Evolutionary conservation across 1,140 invertebrate genomes (phyloP).

Genomic region (Leptopilina boulardi): DNA sequence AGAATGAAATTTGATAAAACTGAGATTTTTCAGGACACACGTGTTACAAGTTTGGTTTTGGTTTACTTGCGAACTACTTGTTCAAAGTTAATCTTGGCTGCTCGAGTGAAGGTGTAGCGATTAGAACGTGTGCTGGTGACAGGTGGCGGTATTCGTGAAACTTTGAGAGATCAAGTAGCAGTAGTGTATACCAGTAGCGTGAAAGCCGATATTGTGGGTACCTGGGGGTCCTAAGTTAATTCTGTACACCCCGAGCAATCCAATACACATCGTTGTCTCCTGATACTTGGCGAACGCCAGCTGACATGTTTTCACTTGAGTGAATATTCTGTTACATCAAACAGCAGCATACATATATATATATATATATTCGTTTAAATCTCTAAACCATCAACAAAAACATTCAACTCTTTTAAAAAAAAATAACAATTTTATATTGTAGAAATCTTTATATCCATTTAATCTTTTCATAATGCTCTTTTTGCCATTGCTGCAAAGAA

Average conservation of each 20-base stretch:
- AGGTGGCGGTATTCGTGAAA: conserved; percentile 55
- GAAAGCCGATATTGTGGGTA: conserved; percentile 52
- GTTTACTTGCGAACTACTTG: conserved; percentile 14
- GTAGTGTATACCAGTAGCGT: conserved; percentile 55
- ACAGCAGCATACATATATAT: background rate
- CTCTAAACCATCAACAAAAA: too few relatives aligned
- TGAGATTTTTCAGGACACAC: conserved; percentile 26
- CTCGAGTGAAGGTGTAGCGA: conserved; percentile 17
- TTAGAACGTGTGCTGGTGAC: conserved; percentile 56
- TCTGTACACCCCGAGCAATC: conserved; percentile 51
- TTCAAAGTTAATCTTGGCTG: conserved; percentile 23
- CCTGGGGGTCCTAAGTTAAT: conserved; percentile 51
- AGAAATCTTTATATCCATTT: background rate
- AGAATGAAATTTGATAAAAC: conserved; percentile 51
- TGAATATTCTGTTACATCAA: background rate
- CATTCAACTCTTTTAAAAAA: too few relatives aligned
- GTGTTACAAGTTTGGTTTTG: conserved; percentile 12
- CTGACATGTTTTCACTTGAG: conserved; percentile 48
- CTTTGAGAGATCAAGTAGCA: conserved; percentile 55
- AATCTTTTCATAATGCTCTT: background rate
- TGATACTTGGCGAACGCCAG: conserved; percentile 53
- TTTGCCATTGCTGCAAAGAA: conserved; percentile 12
- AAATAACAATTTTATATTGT: background rate
- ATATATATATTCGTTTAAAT: background rate
- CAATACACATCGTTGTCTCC: conserved; percentile 50